Conservation (phyloP, 1,140 invertebrate genomes). For the Drosophila repleta region DNA sequence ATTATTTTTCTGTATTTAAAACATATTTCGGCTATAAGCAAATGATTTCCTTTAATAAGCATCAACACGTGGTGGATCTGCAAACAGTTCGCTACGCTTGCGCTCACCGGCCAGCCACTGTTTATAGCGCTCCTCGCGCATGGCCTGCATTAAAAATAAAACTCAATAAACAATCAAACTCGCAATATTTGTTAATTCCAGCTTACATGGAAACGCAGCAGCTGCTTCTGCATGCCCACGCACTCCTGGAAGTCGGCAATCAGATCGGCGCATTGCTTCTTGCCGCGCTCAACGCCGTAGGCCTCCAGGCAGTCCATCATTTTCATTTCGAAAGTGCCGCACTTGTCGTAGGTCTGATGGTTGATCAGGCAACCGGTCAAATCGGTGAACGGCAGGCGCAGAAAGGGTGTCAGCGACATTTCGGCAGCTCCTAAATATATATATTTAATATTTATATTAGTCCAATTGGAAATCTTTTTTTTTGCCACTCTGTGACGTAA, state of each 20-base stretch:
- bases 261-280: slow-evolving; percentile 86
- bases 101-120: slow-evolving; percentile 85
- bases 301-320: slow-evolving; percentile 90
- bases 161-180: slow-evolving; percentile 7
- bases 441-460: slow-evolving; percentile 2
- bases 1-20: slow-evolving; percentile 58
- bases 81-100: slow-evolving; percentile 83
- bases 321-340: slow-evolving; percentile 87
- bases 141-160: slow-evolving; percentile 76
- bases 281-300: slow-evolving; percentile 87
- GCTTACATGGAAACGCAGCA: slow-evolving; percentile 85
- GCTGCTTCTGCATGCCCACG: slow-evolving; percentile 85
- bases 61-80: slow-evolving; percentile 84
- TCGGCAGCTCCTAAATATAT: slow-evolving; percentile 11
- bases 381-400: slow-evolving; percentile 88
- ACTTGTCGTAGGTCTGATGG: slow-evolving; percentile 86
- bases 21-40: slow-evolving; percentile 59
- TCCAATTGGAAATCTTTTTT: slow-evolving; percentile 10
- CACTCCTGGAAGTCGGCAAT: slow-evolving; percentile 89
- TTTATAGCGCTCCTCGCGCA: slow-evolving; percentile 85
- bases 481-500: slow-evolving; percentile 64
- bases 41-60: slow-evolving; percentile 80
- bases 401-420: slow-evolving; percentile 86
- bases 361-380: slow-evolving; percentile 86
- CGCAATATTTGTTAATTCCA: background rate